A percentile compares a stretch with the other conserved stretches of the same genome.
Evolutionary conservation across 2,888 invertebrate genomes (phyloP).

Genomic region (Odontocerum albicorne): DNA sequence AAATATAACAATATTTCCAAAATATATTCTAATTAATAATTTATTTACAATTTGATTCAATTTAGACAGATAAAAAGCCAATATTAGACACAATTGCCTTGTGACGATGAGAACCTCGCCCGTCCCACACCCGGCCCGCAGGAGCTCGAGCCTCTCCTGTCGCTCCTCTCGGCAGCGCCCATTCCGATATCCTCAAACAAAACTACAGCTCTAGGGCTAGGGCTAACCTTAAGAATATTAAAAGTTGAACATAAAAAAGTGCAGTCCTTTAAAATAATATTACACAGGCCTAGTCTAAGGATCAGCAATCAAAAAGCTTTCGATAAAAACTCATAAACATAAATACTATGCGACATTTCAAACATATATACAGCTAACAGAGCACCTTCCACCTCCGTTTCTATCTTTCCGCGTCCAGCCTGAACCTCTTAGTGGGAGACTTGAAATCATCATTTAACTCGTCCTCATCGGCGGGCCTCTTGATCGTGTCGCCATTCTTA

Average conservation of each 20-base stretch:
- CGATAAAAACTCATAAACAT: neutral
- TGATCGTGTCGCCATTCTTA: constrained; percentile 3
- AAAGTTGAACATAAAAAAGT: constrained; percentile 14
- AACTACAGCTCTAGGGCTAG: constrained; percentile 9
- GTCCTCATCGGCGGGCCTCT: neutral
- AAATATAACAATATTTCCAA: constrained; percentile 15
- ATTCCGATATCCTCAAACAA: neutral
- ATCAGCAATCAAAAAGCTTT: constrained; percentile 2
- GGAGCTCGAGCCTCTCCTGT: neutral
- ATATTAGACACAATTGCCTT: constrained; percentile 12
- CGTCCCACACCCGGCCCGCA: neutral
- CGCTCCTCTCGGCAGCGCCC: neutral
- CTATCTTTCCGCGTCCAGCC: constrained; percentile 27
- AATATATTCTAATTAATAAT: constrained; percentile 15
- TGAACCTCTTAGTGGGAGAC: constrained; percentile 24
- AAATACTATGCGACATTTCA: neutral
- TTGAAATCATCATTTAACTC: neutral
- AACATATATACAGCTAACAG: neutral
- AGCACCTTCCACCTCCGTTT: neutral
- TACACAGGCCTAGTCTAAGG: constrained; percentile 9
- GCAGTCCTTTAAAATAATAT: constrained; percentile 12
- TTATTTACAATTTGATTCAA: constrained; percentile 16
- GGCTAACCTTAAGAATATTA: constrained; percentile 17
- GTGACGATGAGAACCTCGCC: constrained; percentile 2
- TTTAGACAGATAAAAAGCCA: constrained; percentile 1